Conservation (phyloP, 2,888 invertebrate species). For the Plagodis dolabraria region DNA sequence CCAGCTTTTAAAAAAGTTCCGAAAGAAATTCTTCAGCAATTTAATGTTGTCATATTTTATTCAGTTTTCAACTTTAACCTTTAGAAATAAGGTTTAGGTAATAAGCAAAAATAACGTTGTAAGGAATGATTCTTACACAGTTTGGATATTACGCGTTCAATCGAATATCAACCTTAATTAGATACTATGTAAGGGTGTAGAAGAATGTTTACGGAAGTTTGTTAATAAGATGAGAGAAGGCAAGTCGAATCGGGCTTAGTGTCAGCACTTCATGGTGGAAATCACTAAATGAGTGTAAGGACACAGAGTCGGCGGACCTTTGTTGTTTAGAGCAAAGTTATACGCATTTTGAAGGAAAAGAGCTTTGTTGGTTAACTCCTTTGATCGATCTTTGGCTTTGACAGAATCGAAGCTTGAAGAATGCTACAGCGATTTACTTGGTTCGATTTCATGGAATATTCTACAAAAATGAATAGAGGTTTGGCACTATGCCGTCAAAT, state of each 20-base stretch:
- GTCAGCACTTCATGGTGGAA: conserved; percentile 78
- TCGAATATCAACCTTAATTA: conserved; percentile 44
- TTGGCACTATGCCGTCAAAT: no score
- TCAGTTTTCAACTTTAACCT: conserved; percentile 13
- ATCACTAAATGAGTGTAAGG: conserved; percentile 57
- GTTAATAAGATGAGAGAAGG: conserved; percentile 66
- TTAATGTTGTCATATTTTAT: not conserved
- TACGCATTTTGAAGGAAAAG: conserved; percentile 52
- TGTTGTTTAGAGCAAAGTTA: conserved; percentile 66
- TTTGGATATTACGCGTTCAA: not conserved
- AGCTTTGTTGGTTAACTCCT: conserved; percentile 19
- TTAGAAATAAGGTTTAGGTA: not conserved
- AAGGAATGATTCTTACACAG: not conserved
- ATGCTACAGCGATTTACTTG: conserved; percentile 5
- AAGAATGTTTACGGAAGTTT: conserved; percentile 35
- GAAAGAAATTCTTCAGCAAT: conserved; percentile 46
- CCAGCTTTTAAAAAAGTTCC: conserved; percentile 60
- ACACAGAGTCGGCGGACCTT: conserved; percentile 53
- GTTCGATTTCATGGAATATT: conserved; percentile 8
- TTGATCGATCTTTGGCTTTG: conserved; percentile 31
- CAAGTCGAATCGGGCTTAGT: conserved; percentile 76
- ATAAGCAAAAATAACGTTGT: conserved; percentile 8
- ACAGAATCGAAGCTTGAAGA: conserved; percentile 26
- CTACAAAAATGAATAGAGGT: no score
- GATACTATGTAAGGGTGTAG: conserved; percentile 27